Conservation (phyloP, 1,140 invertebrate species). For the Euschistus heros region DNA sequence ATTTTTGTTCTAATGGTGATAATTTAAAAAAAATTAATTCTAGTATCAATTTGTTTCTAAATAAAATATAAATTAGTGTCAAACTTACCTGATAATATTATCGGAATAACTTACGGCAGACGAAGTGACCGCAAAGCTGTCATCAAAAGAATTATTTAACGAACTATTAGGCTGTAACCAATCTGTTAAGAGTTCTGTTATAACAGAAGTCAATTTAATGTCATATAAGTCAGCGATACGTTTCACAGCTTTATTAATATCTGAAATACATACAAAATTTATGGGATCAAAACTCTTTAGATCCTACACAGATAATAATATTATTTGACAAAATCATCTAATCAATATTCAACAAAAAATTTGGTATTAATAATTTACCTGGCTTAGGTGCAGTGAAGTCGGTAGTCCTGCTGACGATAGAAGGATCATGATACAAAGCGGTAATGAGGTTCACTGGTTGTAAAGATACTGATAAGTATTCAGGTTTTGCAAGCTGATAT, state of each 20-base stretch:
- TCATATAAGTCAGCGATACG: constrained; percentile 32
- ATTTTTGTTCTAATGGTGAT: too few relatives aligned
- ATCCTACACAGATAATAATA: too few relatives aligned
- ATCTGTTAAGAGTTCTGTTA: constrained; percentile 34
- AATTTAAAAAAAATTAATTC: too few relatives aligned
- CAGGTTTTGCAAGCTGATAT: constrained; percentile 34
- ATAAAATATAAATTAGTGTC: background rate
- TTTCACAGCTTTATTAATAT: constrained; percentile 5
- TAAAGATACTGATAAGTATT: constrained; percentile 34
- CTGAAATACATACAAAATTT: background rate
- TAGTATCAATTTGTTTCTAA: too few relatives aligned
- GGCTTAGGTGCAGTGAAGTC: constrained; percentile 32
- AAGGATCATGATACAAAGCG: constrained; percentile 37
- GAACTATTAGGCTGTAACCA: constrained; percentile 34
- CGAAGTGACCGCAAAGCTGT: constrained; percentile 10
- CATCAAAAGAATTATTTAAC: constrained; percentile 20
- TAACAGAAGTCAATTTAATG: constrained; percentile 33
- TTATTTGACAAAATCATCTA: too few relatives aligned
- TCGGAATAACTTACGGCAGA: background rate
- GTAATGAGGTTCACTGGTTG: constrained; percentile 34
- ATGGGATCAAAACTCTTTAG: too few relatives aligned
- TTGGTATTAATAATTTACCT: constrained; percentile 25
- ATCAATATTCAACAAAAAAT: too few relatives aligned
- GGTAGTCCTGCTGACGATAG: constrained; percentile 32
- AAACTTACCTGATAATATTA: constrained; percentile 4